These are phyloP conservation scores for Microplitis demolitor DNA, from an alignment of 1,140 invertebrate genomes.

Conservation along the genomic window DNA sequence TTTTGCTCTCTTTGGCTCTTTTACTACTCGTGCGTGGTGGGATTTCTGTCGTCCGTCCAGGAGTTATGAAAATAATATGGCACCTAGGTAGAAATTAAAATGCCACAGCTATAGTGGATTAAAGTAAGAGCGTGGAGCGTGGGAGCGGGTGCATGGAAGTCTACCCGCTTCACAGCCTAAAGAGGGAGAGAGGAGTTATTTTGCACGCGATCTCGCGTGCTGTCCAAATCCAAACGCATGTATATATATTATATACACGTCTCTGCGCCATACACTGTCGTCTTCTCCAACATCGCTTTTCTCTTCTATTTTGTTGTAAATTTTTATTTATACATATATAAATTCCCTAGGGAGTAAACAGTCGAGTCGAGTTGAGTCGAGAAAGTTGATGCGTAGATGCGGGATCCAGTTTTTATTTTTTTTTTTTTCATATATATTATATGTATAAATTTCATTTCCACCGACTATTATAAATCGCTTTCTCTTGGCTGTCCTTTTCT, in stretches of 20 bases:
- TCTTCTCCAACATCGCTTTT: not conserved
- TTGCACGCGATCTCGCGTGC: constrained; percentile 53
- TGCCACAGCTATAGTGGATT: constrained; percentile 37
- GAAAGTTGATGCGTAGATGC: not conserved
- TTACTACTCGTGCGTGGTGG: not conserved
- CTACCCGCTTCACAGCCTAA: not conserved
- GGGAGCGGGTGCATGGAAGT: constrained; percentile 31
- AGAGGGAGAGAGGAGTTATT: constrained; percentile 9
- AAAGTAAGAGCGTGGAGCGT: constrained; percentile 45
- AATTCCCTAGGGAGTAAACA: no score
- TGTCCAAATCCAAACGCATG: constrained; percentile 32
- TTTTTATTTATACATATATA: not conserved
- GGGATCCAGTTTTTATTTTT: not conserved
- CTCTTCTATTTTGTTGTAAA: not conserved
- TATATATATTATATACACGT: constrained; percentile 6
- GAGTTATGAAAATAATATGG: constrained; percentile 43
- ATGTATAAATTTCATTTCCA: not conserved
- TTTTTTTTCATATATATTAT: not conserved
- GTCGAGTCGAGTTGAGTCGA: not conserved
- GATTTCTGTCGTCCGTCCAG: constrained; percentile 2
- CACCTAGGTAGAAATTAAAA: constrained; percentile 41
- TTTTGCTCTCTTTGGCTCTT: not conserved
- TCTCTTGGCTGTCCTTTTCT: constrained; percentile 1
- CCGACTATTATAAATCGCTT: not conserved
- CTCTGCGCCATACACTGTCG: not conserved